Evolutionary conservation across 1,140 invertebrate genomes (phyloP), one percentile per base, ranked within the genome.

Genomic region (Orussus abietinus): DNA sequence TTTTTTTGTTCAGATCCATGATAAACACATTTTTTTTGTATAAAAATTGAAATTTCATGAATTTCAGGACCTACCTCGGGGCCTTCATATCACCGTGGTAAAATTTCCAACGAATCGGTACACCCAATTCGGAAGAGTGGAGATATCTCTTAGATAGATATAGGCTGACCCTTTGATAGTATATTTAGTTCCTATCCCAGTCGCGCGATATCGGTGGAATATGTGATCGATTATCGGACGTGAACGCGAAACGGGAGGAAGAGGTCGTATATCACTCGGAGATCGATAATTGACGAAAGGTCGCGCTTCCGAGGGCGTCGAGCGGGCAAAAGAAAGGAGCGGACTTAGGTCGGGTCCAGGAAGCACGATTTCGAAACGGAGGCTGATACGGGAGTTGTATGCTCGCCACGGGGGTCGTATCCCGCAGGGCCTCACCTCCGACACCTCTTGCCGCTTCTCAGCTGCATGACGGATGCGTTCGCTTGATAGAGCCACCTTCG

Each of bases 321-420:
- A 28, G 21, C 17, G 30, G 40, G 6, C 21, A 49, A 55, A 46
- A 51, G 52, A 42, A 49, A 49, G 36, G 38, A 44, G 48, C 42
- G 44, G 42, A 55, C 15, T 45, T 57, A 21, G 13, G 34, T 15
- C 39, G 35, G 38, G 20, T n/a, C n/a, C 32, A 55, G 47, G 42
- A 51, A 35, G 48, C 41, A 45, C 35, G 39, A 62, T 60, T 57
- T 51, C 37, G 47, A 51, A 65, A 65, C 63, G 49, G 61, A 62
- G 59, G 61, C 63, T 64, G 49, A 61, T 59, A 63, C 61, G 47
- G 63, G 50, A 66, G 63, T 66, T 59, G 58, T 62, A 54, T 57
- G 63, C 42, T 55, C 63, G 28, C 63, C 56, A 53, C 59, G 56
- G 63, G 63, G 63, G 59, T 66, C 61, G 58, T 61, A 55, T 58